phyloP scores from a whole-genome alignment of 2,888 invertebrate species.

The Dioctria rufipes region DNA sequence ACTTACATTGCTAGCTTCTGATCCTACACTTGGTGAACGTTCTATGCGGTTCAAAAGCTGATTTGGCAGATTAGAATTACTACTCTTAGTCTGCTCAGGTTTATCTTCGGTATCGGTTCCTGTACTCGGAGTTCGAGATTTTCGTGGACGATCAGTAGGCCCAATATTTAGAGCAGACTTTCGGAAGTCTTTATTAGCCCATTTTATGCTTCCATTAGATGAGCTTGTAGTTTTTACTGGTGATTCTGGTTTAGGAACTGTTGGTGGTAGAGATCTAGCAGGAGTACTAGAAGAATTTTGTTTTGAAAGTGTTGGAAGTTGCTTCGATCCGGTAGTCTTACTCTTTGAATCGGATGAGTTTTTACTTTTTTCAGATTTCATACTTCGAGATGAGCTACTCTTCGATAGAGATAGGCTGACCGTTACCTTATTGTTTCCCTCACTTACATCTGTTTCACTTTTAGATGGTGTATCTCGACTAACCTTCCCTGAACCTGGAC shows the following conservation, averaged over 20 bases:
- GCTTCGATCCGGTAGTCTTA: conserved; percentile 60
- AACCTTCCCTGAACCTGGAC: conserved; percentile 61
- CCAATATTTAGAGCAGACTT: conserved; percentile 82
- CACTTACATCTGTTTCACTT: conserved; percentile 60
- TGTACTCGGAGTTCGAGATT: conserved; percentile 70
- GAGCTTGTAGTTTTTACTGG: conserved; percentile 70
- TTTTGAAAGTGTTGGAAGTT: conserved; percentile 57
- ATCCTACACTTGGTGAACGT: conserved; percentile 71
- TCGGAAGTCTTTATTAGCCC: conserved; percentile 81
- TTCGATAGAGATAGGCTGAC: conserved; percentile 46
- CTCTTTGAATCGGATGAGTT: conserved; percentile 38
- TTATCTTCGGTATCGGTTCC: conserved; percentile 68
- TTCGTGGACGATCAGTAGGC: conserved; percentile 69
- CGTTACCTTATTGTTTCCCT: conserved; percentile 60
- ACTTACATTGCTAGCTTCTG: conserved; percentile 73
- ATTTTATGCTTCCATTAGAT: conserved; percentile 71
- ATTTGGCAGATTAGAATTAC: conserved; percentile 59
- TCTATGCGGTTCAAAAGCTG: conserved; percentile 63
- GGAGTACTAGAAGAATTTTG: conserved; percentile 60
- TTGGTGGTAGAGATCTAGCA: conserved; percentile 63
- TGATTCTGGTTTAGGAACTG: conserved; percentile 68
- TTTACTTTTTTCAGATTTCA: conserved; percentile 30
- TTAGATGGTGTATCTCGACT: conserved; percentile 54
- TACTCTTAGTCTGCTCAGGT: conserved; percentile 52
- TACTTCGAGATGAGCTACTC: conserved; percentile 47